Evolutionary conservation across 2,797 vertebrate genomes (phyloP), one percentile per base, ranked within the genome.

Genomic region (Mormyrus proboscirostris): DNA sequence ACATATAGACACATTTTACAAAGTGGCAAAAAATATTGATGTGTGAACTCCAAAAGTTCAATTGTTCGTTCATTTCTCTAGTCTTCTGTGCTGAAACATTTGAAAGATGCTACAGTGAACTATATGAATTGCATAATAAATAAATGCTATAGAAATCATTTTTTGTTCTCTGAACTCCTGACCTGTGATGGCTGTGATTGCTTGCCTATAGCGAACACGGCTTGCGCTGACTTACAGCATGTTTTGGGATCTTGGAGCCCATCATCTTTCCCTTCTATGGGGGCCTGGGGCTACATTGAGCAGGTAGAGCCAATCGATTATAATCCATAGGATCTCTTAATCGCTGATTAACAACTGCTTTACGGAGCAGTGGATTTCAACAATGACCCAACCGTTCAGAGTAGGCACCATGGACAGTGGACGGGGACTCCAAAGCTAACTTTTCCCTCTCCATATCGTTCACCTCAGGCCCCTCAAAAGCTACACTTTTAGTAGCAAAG

Each of bases 381-480:
- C 94, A 94, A 93, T 93, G 91, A 93, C 92, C 94, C 92, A 93
- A 92, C 92, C 92, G 91, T 90, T 88, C 91, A 90, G 89, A 89
- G 65, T 83, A 89, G 90, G 88, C 92, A 92, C 94, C 95, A 94
- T 94, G 92, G 93, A 93, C 93, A 93, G 91, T 89, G 91, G 90
- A 87, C 90, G 92, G 92, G 91, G 91, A 92, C 91, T 53, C 91
- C 92, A 83, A 90, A 91, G 91, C 93, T 92, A 73, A 29, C 90
- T 91, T 89, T 91, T 91, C 91, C 92, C 91, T 49, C 90, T 88
- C 88, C 88, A 73, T 90, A 92, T 92, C 91, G 89, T 92, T 95
- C 94, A 96, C 95, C 95, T 95, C 95, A 94, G 95, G 92, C 92
- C 94, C 91, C 95, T 95, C 94, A 94, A 94, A 93, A 95, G 95